Conservation (phyloP, 1,140 invertebrate genomes). For the Euglossa dilemma region DNA sequence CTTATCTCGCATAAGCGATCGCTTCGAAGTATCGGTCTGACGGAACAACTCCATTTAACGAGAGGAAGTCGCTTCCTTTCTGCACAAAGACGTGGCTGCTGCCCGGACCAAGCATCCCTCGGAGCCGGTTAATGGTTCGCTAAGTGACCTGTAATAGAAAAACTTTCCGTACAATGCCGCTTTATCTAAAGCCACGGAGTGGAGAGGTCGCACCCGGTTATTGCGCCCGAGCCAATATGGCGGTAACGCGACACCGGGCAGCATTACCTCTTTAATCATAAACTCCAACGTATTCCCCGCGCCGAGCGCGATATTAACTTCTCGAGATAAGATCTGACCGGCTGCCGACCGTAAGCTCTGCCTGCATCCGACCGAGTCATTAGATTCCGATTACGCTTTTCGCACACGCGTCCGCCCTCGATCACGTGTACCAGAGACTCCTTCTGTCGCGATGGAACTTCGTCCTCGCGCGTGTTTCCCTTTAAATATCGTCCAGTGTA, state of each 20-base stretch:
- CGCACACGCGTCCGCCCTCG: neutral
- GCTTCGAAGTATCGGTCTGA: neutral
- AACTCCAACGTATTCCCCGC: conserved; percentile 33
- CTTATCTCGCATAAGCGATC: neutral
- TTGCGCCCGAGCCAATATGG: conserved; percentile 56
- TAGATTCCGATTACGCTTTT: conserved; percentile 23
- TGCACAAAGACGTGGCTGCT: neutral
- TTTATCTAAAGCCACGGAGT: neutral
- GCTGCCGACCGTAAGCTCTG: neutral
- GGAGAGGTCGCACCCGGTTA: neutral
- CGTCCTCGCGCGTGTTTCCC: no score
- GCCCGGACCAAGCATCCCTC: no score
- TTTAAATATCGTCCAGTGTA: no score
- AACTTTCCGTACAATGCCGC: conserved; percentile 14
- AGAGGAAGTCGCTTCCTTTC: neutral
- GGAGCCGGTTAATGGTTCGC: conserved; percentile 30
- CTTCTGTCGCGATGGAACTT: neutral
- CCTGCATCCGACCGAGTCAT: neutral
- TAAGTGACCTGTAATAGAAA: conserved; percentile 46
- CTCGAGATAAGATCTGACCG: conserved; percentile 53
- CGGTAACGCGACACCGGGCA: conserved; percentile 64
- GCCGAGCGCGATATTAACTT: conserved; percentile 40
- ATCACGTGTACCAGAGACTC: no score
- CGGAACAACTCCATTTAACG: neutral
- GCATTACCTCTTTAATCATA: conserved; percentile 58